Conservation (phyloP, 2,888 invertebrate species). For the Lochmaea crataegi region DNA sequence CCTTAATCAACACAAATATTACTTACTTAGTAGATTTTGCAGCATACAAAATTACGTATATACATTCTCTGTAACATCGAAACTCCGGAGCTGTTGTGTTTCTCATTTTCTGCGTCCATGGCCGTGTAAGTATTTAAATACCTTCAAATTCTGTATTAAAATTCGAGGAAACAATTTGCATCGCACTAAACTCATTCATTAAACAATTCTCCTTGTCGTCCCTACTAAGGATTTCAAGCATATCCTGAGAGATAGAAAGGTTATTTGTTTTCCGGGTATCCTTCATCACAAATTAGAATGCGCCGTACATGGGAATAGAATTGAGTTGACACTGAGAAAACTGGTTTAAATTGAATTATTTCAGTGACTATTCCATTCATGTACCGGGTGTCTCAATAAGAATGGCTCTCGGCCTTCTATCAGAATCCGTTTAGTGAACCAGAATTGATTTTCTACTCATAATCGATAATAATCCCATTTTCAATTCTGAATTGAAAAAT, state of each 20-base stretch:
- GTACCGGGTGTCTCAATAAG: no score
- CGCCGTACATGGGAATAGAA: constrained; percentile 76
- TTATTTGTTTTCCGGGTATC: constrained; percentile 19
- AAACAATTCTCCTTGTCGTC: constrained; percentile 11
- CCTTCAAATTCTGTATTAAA: not conserved
- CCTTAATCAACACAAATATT: not conserved
- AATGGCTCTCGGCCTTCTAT: no score
- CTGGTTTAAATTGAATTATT: not conserved
- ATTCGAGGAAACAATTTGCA: constrained; percentile 1
- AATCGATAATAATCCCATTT: no score
- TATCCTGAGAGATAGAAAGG: constrained; percentile 10
- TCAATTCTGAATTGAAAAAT: no score
- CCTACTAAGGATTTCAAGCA: not conserved
- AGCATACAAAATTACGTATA: not conserved
- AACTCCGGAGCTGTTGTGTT: not conserved
- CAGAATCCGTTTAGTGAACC: no score
- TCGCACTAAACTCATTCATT: constrained; percentile 9
- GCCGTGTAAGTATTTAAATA: constrained; percentile 4
- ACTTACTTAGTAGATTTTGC: not conserved
- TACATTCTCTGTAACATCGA: not conserved
- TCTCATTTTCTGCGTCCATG: constrained; percentile 4
- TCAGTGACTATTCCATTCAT: no score
- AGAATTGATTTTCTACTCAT: no score
- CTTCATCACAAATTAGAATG: constrained; percentile 49
- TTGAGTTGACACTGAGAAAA: constrained; percentile 55